Percentiles rank a stretch among this genome's conserved stretches.
phyloP scores from a whole-genome alignment of 2,888 invertebrate genomes.

The Lamproptera curius region DNA sequence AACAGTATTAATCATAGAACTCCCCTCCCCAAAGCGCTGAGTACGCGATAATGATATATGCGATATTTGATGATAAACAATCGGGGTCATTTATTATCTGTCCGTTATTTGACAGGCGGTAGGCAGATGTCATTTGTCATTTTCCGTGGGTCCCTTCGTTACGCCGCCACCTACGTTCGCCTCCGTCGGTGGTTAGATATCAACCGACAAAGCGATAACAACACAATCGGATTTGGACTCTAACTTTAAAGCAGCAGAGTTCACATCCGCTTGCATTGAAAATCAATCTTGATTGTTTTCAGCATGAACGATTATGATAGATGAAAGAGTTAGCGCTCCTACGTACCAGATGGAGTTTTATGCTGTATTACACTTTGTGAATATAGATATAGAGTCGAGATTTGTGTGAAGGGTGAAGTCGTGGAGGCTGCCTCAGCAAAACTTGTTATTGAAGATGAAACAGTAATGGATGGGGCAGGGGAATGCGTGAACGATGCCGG shows the following conservation, averaged over 20 bases:
- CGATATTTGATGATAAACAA: constrained; percentile 80
- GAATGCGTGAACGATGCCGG: constrained; percentile 76
- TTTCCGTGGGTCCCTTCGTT: constrained; percentile 78
- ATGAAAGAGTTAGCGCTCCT: constrained; percentile 78
- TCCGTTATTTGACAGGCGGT: constrained; percentile 82
- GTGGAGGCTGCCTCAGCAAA: constrained; percentile 53
- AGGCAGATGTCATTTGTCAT: constrained; percentile 85
- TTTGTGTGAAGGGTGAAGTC: constrained; percentile 31
- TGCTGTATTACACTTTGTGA: constrained; percentile 44
- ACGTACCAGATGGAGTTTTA: constrained; percentile 50
- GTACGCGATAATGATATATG: constrained; percentile 78
- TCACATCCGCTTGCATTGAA: constrained; percentile 37
- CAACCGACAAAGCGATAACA: constrained; percentile 53
- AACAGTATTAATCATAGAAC: constrained; percentile 74
- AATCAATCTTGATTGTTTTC: constrained; percentile 78
- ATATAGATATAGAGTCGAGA: constrained; percentile 42
- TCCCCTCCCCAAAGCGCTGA: constrained; percentile 54
- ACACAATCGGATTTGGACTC: constrained; percentile 34
- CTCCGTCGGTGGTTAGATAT: constrained; percentile 72
- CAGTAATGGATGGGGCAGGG: constrained; percentile 75
- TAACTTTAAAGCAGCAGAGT: constrained; percentile 35
- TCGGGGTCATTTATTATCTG: constrained; percentile 82
- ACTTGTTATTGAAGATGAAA: constrained; percentile 75
- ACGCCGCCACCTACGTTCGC: constrained; percentile 67
- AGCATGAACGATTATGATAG: constrained; percentile 79